Evolutionary conservation across 2,888 invertebrate genomes (phyloP).

Genomic region (Mechanitis messenoides): DNA sequence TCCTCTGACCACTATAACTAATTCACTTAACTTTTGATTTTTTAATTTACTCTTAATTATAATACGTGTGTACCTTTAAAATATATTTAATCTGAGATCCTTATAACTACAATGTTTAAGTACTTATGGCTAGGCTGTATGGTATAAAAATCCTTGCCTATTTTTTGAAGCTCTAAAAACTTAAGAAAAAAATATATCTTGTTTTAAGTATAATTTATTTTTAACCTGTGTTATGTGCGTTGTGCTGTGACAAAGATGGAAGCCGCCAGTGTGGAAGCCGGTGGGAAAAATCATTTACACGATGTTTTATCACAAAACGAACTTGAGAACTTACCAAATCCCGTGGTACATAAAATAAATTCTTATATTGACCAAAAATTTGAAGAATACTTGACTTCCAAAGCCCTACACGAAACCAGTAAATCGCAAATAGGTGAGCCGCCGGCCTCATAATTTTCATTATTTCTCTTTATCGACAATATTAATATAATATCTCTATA

Average conservation of each 20-base stretch:
- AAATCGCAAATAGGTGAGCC: constrained; percentile 78
- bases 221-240: constrained; percentile 8
- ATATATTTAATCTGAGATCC: too few relatives aligned
- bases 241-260: constrained; percentile 56
- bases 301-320: constrained; percentile 66
- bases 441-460: constrained; percentile 31
- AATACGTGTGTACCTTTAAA: too few relatives aligned
- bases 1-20: too few relatives aligned
- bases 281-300: constrained; percentile 64
- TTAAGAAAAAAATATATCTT: background rate
- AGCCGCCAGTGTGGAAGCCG: constrained; percentile 60
- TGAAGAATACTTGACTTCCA: constrained; percentile 83
- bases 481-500: background rate
- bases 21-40: too few relatives aligned
- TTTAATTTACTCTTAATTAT: too few relatives aligned
- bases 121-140: too few relatives aligned
- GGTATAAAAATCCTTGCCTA: too few relatives aligned
- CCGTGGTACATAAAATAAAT: constrained; percentile 77
- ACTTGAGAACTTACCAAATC: constrained; percentile 50
- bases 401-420: constrained; percentile 83
- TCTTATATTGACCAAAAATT: constrained; percentile 74
- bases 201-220: background rate
- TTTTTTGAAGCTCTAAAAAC: too few relatives aligned
- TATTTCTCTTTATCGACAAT: background rate
- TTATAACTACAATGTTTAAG: too few relatives aligned